Evolutionary conservation across 2,113 vertebrate species (phyloP), one percentile per base, ranked within the genome.

Genomic region (Tympanuchus pallidicinctus): DNA sequence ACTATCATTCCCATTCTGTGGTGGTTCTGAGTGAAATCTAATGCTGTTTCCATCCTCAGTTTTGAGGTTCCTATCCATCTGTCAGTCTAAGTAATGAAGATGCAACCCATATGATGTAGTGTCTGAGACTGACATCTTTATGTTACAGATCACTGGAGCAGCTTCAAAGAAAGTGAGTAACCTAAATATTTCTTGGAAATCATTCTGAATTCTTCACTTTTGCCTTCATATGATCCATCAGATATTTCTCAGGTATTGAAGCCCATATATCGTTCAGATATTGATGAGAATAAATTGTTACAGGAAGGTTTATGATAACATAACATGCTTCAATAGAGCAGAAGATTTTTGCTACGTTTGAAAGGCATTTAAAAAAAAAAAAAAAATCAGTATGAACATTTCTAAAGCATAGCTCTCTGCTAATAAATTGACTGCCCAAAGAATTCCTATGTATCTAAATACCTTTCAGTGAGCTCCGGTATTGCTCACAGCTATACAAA

Each of bases 61-160:
- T 64, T 50, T 32, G 69, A 80, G 75, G 60, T 76, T 48, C 8
- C 14, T 72, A 32, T 64, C 42, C 59, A 89, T 86, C 85, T 93
- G 71, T 56, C 61, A 82, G 57, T 21, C 71, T 75, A 6, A 75
- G 17, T 65, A 90, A 91, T 82, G 85, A 89, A 89, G 95, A 93
- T 85, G 34, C 75, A 93, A 25, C 14, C 56, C 25, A n/a, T 21
- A 60, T 48, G 21, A 64, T 14, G 8, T 65, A 45, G 61, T 64
- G 60, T 75, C 77, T 87, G 85, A 89, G 38, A 85, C 82, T 63
- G 84, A 79, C 57, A 56, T 48, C 30, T n/a, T 63, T 50, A 71
- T 5, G 13, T 84, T 34, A 78, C 57, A 87, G 38, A 79, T 87
- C 87, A 60, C 36, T 50, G 63, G 24, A 72, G 65, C 84, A 82